Percentiles rank a stretch among this genome's conserved stretches.
Evolutionary conservation across 2,888 invertebrate genomes (phyloP).

Genomic region (Oscheius sp.): DNA sequence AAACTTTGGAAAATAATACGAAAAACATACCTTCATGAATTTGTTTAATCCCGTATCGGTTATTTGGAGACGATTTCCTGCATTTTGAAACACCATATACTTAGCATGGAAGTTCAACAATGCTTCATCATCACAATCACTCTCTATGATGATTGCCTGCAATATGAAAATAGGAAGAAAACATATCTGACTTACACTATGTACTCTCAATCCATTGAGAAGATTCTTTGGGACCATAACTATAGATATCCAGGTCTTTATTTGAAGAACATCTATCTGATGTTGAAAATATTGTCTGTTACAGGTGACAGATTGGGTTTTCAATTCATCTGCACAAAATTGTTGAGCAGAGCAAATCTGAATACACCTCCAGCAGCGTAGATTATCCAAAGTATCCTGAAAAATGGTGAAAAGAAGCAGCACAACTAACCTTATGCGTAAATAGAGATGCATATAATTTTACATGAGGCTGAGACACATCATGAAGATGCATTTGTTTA

Average conservation of each 20-base stretch:
- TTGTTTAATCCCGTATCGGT: slow-evolving; percentile 13
- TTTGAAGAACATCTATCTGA: background rate
- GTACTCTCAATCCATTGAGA: background rate
- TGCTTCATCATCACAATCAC: slow-evolving; percentile 12
- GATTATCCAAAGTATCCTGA: background rate
- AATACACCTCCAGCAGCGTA: background rate
- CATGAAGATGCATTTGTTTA: too few relatives aligned
- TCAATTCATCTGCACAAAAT: background rate
- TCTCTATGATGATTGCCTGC: background rate
- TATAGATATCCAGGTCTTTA: background rate
- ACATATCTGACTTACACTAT: background rate
- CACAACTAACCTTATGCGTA: background rate
- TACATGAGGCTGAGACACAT: too few relatives aligned
- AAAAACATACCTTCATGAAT: slow-evolving; percentile 9
- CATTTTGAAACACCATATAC: background rate
- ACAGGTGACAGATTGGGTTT: background rate
- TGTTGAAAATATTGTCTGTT: background rate
- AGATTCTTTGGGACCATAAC: background rate
- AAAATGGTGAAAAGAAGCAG: background rate
- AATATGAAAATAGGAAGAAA: background rate
- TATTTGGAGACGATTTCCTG: background rate
- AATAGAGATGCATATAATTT: too few relatives aligned
- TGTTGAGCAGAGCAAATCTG: background rate
- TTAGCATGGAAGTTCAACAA: background rate
- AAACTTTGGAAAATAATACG: background rate